Evolutionary conservation across 1,140 invertebrate species (phyloP), one percentile per base, ranked within the genome.

Genomic region (Antheraea pernyi): DNA sequence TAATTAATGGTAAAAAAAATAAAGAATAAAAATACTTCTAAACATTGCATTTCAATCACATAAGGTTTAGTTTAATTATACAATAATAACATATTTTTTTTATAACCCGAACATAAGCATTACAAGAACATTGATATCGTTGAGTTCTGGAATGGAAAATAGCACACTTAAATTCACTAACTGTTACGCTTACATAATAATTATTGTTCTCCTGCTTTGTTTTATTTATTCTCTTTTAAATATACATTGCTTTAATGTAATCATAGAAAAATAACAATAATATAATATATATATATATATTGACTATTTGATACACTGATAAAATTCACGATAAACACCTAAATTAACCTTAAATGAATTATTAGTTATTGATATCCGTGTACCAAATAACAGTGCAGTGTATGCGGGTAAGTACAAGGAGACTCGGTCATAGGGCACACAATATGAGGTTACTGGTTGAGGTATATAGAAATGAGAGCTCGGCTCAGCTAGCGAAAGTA

Each of bases 11-110:
- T 92, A 91, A 91, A 91, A 42, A 42, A 91, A 92, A 91, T 91
- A 92, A 92, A 90, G 84, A 92, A 90, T 90, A 92, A 92, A 76
- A 92, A 92, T 92, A 92, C 90, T 92, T 91, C 86, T 92, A 92
- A 92, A 92, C 88, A 92, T 92, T 92, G 90, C 90, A 92, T 92
- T 92, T 91, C 89, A 91, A 92, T 92, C 90, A 92, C 90, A 91
- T 92, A 90, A 89, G 88, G 88, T 92, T 90, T 88, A 90, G 85
- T 92, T 88, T 89, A 86, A 89, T 87, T 87, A 92, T 89, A 91
- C 84, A 88, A 89, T 89, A 89, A 91, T 91, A 92, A 90, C 90
- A 91, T 91, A 81, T 87, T 91, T 82, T 87, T 91, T 88, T 88
- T 88, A 86, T 86, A 92, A 91, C 87, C 90, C 87, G 88, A 91